Percentiles rank a stretch among this genome's conserved stretches.
These are phyloP conservation scores for Epinephelus cyanopodus DNA, from an alignment of 2,113 vertebrate species.

Conservation along the genomic window DNA sequence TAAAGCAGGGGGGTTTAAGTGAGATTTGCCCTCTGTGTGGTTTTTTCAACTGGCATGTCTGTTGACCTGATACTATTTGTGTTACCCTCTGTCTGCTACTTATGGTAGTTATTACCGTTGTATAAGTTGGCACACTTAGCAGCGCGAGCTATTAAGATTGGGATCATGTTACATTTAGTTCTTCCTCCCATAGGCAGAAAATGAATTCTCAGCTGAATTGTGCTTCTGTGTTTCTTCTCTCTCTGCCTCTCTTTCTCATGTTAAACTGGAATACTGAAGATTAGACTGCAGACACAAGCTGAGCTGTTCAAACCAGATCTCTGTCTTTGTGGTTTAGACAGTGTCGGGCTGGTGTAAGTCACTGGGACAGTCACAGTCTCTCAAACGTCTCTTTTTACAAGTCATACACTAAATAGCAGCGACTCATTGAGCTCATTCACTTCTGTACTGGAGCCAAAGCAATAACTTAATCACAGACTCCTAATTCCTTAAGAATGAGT, in stretches of 20 bases:
- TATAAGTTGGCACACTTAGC: slow-evolving; percentile 64
- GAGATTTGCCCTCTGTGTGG: slow-evolving; percentile 54
- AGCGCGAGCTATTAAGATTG: slow-evolving; percentile 67
- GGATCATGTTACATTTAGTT: slow-evolving; percentile 63
- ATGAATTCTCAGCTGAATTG: slow-evolving; percentile 60
- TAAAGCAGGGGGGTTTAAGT: slow-evolving; percentile 34
- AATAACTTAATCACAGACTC: slow-evolving; percentile 59
- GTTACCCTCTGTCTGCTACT: slow-evolving; percentile 50
- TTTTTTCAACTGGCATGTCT: slow-evolving; percentile 47
- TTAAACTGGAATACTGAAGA: slow-evolving; percentile 26
- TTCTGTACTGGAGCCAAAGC: slow-evolving; percentile 17
- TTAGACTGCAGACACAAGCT: slow-evolving; percentile 32
- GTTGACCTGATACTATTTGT: slow-evolving; percentile 55
- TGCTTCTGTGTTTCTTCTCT: slow-evolving; percentile 18
- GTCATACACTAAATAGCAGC: not conserved
- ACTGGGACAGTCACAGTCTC: slow-evolving; percentile 4
- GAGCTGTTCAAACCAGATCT: slow-evolving; percentile 25
- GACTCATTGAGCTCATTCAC: slow-evolving; percentile 10
- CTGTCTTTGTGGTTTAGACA: slow-evolving; percentile 14
- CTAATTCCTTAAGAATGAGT: slow-evolving; percentile 63
- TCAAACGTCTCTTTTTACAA: slow-evolving; percentile 11
- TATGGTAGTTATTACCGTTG: slow-evolving; percentile 63
- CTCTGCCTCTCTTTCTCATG: not conserved
- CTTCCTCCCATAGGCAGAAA: slow-evolving; percentile 65
- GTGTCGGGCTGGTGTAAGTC: slow-evolving; percentile 3